Conservation (phyloP, 2,888 invertebrate species). For the Elmis aenea region DNA sequence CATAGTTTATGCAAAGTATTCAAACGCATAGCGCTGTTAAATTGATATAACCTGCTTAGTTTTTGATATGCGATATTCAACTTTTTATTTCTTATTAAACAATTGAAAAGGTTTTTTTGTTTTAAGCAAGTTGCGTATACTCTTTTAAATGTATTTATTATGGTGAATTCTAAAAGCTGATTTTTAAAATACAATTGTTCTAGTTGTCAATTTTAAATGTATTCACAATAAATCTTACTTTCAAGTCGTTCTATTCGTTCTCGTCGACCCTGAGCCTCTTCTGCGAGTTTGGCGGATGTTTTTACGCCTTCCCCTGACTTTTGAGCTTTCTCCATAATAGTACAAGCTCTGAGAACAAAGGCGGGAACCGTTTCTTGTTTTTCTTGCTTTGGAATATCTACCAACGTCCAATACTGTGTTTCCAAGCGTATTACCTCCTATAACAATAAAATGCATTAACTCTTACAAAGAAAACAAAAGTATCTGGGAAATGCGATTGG, state of each 20-base stretch:
- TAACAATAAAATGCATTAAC: conserved; percentile 29
- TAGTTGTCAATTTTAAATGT: too few relatives aligned
- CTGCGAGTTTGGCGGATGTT: conserved; percentile 76
- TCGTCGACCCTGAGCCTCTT: conserved; percentile 78
- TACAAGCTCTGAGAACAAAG: conserved; percentile 84
- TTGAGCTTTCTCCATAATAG: conserved; percentile 88
- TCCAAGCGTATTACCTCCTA: conserved; percentile 87
- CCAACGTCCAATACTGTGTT: conserved; percentile 90
- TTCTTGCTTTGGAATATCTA: conserved; percentile 90
- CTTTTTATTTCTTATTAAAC: too few relatives aligned
- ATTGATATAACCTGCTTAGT: too few relatives aligned
- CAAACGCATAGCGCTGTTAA: too few relatives aligned
- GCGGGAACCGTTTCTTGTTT: conserved; percentile 90
- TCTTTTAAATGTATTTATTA: too few relatives aligned
- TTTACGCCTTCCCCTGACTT: conserved; percentile 86
- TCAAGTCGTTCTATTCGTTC: conserved; percentile 83
- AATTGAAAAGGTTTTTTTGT: too few relatives aligned
- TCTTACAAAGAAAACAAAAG: not conserved
- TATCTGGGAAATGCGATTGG: too few relatives aligned
- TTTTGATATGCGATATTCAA: too few relatives aligned
- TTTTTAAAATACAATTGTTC: too few relatives aligned
- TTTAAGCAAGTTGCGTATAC: too few relatives aligned
- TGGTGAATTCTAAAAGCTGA: too few relatives aligned
- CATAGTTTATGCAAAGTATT: too few relatives aligned
- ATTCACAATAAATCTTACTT: conserved; percentile 60